Conservation (phyloP, 2,797 vertebrate genomes). For the Oceanodroma leucorhoa region DNA sequence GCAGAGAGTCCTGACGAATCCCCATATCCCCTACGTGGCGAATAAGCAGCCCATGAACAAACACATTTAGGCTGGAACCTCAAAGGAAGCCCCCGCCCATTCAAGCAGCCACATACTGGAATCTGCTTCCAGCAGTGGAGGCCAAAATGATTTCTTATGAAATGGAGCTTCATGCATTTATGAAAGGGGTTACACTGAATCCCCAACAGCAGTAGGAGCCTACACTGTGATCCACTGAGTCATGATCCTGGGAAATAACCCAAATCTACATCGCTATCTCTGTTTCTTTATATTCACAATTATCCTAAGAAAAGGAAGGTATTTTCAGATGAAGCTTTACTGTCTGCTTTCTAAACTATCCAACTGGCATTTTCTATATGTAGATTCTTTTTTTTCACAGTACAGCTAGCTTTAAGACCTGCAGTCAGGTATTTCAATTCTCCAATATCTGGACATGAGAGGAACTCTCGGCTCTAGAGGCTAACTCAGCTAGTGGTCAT, state of each 20-base stretch:
- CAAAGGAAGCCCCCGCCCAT: not conserved
- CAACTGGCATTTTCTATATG: not conserved
- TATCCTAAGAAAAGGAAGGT: not conserved
- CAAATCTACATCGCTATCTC: rapidly evolving
- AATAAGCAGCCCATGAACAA: not conserved
- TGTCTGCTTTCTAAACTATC: not conserved
- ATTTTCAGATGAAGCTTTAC: not conserved
- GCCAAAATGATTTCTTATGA: not conserved
- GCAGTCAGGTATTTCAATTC: not conserved
- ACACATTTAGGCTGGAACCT: not conserved
- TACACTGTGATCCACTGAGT: not conserved
- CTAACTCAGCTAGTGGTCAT: too few relatives aligned
- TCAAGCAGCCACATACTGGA: not conserved
- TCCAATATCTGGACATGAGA: not conserved
- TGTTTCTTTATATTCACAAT: not conserved
- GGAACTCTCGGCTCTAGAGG: not conserved
- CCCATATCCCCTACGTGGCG: rapidly evolving
- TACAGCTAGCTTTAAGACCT: not conserved
- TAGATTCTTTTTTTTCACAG: not conserved
- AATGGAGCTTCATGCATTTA: not conserved
- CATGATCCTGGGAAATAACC: not conserved
- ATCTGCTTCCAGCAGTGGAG: not conserved
- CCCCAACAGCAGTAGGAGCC: not conserved
- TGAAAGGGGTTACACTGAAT: not conserved
- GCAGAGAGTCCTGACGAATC: not conserved